Conservation (phyloP, 2,888 invertebrate genomes). For the Bedellia somnulentella region DNA sequence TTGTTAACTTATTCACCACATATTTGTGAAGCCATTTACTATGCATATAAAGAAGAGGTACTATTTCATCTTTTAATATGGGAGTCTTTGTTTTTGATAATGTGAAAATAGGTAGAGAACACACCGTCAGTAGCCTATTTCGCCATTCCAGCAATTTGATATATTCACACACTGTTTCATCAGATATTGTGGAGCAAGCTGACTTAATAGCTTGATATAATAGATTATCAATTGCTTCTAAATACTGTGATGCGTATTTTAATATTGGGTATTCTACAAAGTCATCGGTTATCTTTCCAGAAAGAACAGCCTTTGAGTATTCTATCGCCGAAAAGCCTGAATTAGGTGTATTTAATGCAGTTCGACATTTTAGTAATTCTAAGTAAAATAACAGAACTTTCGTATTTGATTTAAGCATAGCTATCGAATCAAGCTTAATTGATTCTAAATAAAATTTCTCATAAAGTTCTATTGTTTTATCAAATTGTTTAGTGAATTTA, state of each 20-base stretch:
- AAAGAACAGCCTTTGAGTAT: constrained; percentile 48
- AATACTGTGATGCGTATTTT: constrained; percentile 47
- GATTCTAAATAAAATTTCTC: too few species aligned
- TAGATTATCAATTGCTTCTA: constrained; percentile 40
- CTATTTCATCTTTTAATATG: constrained; percentile 49
- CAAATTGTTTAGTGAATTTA: too few species aligned
- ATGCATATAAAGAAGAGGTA: constrained; percentile 67
- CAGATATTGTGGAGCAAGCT: constrained; percentile 21
- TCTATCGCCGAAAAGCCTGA: constrained; percentile 36
- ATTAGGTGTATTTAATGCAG: constrained; percentile 13
- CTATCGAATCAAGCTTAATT: too few species aligned
- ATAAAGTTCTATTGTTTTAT: too few species aligned
- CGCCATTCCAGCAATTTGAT: constrained; percentile 59
- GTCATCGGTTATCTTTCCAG: constrained; percentile 41
- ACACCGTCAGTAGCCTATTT: constrained; percentile 38
- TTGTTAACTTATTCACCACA: constrained; percentile 41
- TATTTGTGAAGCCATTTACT: constrained; percentile 75
- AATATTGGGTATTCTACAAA: constrained; percentile 57
- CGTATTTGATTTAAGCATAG: background rate
- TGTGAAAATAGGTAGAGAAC: constrained; percentile 30
- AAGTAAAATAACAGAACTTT: constrained; percentile 33
- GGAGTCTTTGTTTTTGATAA: constrained; percentile 20
- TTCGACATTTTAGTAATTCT: constrained; percentile 19
- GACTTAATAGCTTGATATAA: constrained; percentile 31
- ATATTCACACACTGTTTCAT: constrained; percentile 32